Evolutionary conservation across 1,140 invertebrate genomes (phyloP).

Genomic region (Drosophila santomea): DNA sequence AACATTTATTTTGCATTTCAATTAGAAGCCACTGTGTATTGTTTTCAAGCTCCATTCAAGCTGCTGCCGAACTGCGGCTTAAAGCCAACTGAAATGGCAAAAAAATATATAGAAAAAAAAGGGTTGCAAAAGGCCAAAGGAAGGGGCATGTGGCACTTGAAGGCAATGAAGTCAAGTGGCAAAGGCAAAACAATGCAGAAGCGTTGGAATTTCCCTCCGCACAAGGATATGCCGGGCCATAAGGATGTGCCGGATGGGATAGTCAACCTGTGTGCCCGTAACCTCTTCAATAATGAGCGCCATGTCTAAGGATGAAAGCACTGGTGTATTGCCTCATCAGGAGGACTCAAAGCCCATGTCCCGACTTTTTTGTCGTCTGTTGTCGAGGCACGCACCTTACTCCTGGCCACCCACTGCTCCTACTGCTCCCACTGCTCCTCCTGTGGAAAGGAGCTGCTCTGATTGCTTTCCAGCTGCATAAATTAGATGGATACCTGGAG

Average conservation of each 20-base stretch:
- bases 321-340: slow-evolving; percentile 40
- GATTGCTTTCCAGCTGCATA: slow-evolving; percentile 58
- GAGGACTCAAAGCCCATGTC: slow-evolving; percentile 15
- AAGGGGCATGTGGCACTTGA: slow-evolving; percentile 44
- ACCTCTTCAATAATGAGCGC: slow-evolving; percentile 75
- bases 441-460: slow-evolving; percentile 1
- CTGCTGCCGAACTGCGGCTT: slow-evolving; percentile 11
- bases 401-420: not conserved
- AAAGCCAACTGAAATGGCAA: slow-evolving; percentile 8
- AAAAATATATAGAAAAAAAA: not conserved
- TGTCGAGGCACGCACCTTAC: slow-evolving; percentile 65
- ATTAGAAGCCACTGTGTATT: slow-evolving; percentile 35
- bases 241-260: slow-evolving; percentile 42
- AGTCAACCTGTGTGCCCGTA: slow-evolving; percentile 4
- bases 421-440: not conserved
- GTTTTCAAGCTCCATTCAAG: slow-evolving; percentile 13
- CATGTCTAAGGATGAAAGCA: slow-evolving; percentile 69
- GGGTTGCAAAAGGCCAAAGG: slow-evolving; percentile 42
- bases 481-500: slow-evolving; percentile 48
- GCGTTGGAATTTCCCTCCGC: slow-evolving; percentile 65
- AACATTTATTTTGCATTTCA: slow-evolving; percentile 66
- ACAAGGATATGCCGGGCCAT: slow-evolving; percentile 28
- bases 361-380: slow-evolving; percentile 6
- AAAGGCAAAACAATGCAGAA: slow-evolving; percentile 74
- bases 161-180: slow-evolving; percentile 78